Evolutionary conservation across 2,888 invertebrate species (phyloP).

Genomic region (Neocrepidodera transversa): DNA sequence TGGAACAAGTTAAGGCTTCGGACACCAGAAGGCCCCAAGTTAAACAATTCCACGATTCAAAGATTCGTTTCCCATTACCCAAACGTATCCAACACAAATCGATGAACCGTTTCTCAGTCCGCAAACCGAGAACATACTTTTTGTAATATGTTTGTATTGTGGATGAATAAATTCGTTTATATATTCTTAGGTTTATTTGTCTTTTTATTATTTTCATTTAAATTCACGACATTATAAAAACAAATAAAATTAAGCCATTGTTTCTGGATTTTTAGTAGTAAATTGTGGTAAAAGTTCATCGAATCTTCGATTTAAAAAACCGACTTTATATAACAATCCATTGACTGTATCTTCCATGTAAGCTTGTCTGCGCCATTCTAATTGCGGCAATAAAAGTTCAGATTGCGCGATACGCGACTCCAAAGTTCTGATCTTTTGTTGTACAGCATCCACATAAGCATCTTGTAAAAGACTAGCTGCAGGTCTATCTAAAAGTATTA

Average conservation of each 20-base stretch:
- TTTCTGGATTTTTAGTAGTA: conserved; percentile 36
- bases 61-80: conserved; percentile 96
- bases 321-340: conserved; percentile 58
- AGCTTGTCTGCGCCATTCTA: conserved; percentile 59
- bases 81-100: conserved; percentile 86
- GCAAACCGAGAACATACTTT: conserved; percentile 83
- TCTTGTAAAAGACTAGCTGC: conserved; percentile 56
- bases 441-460: conserved; percentile 62
- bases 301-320: conserved; percentile 61
- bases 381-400: conserved; percentile 59
- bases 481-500: conserved; percentile 45
- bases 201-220: too few species aligned
- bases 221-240: too few species aligned
- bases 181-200: conserved; percentile 18
- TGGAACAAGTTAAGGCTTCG: conserved; percentile 86
- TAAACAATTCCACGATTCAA: conserved; percentile 98
- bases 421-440: conserved; percentile 59
- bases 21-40: conserved; percentile 94
- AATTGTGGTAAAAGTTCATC: conserved; percentile 62
- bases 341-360: conserved; percentile 61
- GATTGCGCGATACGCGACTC: conserved; percentile 59
- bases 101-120: conserved; percentile 83
- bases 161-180: conserved; percentile 44
- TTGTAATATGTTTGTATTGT: conserved; percentile 53
- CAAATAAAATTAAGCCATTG: conserved; percentile 33